phyloP scores from a whole-genome alignment of 2,113 vertebrate species.

The Natator depressus region DNA sequence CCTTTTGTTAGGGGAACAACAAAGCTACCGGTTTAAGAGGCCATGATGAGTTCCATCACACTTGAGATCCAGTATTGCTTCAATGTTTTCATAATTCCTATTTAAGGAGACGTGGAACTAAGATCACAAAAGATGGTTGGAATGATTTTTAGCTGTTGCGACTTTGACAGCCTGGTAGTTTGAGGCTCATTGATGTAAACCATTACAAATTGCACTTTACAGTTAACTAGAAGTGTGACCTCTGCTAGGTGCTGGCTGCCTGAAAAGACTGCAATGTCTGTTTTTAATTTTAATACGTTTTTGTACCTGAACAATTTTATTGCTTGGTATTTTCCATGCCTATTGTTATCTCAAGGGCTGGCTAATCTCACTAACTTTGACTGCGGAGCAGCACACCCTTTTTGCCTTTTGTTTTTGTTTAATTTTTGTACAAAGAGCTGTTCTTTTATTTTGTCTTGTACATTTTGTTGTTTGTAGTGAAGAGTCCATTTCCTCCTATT shows the following conservation, averaged over 20 bases:
- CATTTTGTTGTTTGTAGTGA: conserved; percentile 44
- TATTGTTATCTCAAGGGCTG: background rate
- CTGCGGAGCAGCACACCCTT: background rate
- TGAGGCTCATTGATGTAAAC: conserved; percentile 1
- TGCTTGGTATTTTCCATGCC: background rate
- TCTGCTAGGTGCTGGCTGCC: background rate
- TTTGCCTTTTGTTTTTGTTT: background rate
- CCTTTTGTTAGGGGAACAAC: background rate
- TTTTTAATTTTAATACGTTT: background rate
- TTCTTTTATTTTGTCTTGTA: background rate
- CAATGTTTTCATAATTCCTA: background rate
- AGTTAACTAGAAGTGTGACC: background rate
- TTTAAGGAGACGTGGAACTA: background rate
- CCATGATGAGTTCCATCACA: background rate
- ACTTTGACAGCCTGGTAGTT: background rate
- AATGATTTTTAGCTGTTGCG: background rate
- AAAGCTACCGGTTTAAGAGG: background rate
- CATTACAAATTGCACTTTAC: background rate
- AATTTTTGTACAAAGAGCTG: background rate
- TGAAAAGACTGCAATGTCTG: background rate
- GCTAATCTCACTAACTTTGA: background rate
- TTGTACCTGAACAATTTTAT: background rate
- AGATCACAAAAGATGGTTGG: background rate
- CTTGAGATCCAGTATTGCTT: background rate
- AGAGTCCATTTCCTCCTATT: conserved; percentile 49